Evolutionary conservation across 2,113 vertebrate species (phyloP), one percentile per base, ranked within the genome.

Genomic region (Myxocyprinus asiaticus): DNA sequence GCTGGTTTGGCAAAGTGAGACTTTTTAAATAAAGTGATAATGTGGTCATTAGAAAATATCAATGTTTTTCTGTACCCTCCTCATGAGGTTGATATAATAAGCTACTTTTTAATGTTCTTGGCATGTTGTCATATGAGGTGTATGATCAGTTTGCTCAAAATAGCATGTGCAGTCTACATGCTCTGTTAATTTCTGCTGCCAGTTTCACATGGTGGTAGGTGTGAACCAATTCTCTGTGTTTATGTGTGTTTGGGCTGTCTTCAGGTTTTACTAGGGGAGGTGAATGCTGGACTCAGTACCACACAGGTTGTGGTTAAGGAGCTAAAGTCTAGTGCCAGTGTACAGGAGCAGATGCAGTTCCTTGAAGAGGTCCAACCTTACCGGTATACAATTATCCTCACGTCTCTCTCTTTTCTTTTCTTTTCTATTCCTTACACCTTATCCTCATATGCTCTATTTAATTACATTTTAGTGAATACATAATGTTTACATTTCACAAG

Each of bases 1-100:
- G 96, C 81, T 99, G 97, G 97, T 98, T 99, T 0, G 97, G 97
- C 83, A 98, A 97, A 95, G 97, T 98, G 89, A 90, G 81, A 9
- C 10, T 75, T 66, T 17, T 71, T 33, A 17, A 69, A 77, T n/a
- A 71, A 75, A 15, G 50, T 48, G 11, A 65, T 22, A 56, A 43
- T 22, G 14, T 9, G 44, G 59, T 0, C 15, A 50, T 58, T 5
- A 63, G 7, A 56, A 56, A 7, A 12, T 11, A 33, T 17, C 48
- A 47, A 33, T 7, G 33, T 64, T 47, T 73, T 63, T 61, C 17
- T 65, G 61, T 63, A 47, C 22, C 22, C 22, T 45, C 51, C 11
- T 56, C 47, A 53, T 11, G 8, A 65, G 22, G 7, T 43, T 55
- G 7, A 43, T 53, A 8, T 53, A 33, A 12, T 7, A 53, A 50